Conservation (phyloP, 2,797 vertebrate species). For the Premnoplex brunnescens region DNA sequence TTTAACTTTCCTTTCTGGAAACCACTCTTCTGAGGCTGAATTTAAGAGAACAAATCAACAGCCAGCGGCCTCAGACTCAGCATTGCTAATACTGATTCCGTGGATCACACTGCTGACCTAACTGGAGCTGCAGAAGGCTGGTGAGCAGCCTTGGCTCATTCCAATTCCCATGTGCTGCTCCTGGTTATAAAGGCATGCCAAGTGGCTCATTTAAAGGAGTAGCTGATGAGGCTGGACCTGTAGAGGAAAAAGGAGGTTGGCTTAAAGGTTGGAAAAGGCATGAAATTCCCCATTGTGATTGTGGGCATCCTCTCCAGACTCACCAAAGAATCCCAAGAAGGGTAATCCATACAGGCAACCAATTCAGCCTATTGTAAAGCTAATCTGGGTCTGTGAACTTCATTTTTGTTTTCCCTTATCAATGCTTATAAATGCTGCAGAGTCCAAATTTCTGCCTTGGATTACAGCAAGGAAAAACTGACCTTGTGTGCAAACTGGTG, state of each 20-base stretch:
- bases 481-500: background rate
- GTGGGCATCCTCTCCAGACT: background rate
- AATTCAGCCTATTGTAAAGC: slow-evolving; percentile 64
- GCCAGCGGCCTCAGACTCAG: background rate
- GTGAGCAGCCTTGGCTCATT: slow-evolving; percentile 1
- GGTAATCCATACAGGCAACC: slow-evolving; percentile 64
- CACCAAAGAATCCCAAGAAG: background rate
- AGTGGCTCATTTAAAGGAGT: slow-evolving; percentile 23
- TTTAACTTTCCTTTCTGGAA: slow-evolving; percentile 32
- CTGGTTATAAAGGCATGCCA: background rate
- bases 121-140: slow-evolving; percentile 12
- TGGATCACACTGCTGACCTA: slow-evolving; percentile 1
- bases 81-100: slow-evolving; percentile 47
- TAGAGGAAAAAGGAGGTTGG: slow-evolving; percentile 69
- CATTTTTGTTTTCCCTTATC: background rate
- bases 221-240: slow-evolving; percentile 48
- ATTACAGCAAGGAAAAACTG: background rate
- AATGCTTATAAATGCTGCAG: background rate
- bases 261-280: slow-evolving; percentile 50
- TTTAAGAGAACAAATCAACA: background rate
- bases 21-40: background rate
- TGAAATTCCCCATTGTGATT: slow-evolving; percentile 36
- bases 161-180: background rate
- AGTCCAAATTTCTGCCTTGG: background rate
- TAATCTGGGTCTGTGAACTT: slow-evolving; percentile 64